These are phyloP conservation scores for Drosophila multiciliata DNA, from an alignment of 2,888 invertebrate species.

Conservation along the genomic window DNA sequence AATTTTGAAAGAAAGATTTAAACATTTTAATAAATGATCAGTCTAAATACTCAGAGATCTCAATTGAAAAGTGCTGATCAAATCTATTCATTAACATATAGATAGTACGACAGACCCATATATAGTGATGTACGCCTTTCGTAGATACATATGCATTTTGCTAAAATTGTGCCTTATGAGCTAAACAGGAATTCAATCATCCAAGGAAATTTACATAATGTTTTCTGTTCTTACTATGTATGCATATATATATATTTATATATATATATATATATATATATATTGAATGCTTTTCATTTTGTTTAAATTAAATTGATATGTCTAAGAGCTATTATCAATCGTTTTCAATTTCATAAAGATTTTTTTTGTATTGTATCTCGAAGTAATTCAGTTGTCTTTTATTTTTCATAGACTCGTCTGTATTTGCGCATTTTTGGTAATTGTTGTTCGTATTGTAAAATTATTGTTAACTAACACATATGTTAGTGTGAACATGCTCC, in stretches of 20 bases:
- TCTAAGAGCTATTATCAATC: slow-evolving; percentile 85
- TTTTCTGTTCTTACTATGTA: slow-evolving; percentile 30
- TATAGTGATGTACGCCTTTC: slow-evolving; percentile 6
- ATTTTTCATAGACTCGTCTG: slow-evolving; percentile 11
- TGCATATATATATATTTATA: slow-evolving; percentile 33
- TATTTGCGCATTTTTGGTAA: slow-evolving; percentile 4
- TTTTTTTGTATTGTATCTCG: slow-evolving; percentile 61
- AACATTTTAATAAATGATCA: slow-evolving; percentile 44
- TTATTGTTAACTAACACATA: slow-evolving; percentile 38
- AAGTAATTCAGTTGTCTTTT: slow-evolving; percentile 55
- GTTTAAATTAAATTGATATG: slow-evolving; percentile 84
- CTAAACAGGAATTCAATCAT: slow-evolving; percentile 71
- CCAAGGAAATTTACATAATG: slow-evolving; percentile 47
- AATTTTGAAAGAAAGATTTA: slow-evolving; percentile 19
- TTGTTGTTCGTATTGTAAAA: slow-evolving; percentile 32
- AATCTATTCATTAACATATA: slow-evolving; percentile 1
- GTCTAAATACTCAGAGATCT: slow-evolving; percentile 58
- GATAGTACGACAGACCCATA: slow-evolving; percentile 15
- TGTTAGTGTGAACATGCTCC: not conserved
- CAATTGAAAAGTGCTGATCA: slow-evolving; percentile 25
- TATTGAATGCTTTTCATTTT: slow-evolving; percentile 39
- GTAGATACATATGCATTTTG: slow-evolving; percentile 36
- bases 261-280: slow-evolving; percentile 39
- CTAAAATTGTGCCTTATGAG: slow-evolving; percentile 62
- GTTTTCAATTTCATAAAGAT: slow-evolving; percentile 78